Conservation (phyloP, 2,113 vertebrate species). For the Colaptes auratus region DNA sequence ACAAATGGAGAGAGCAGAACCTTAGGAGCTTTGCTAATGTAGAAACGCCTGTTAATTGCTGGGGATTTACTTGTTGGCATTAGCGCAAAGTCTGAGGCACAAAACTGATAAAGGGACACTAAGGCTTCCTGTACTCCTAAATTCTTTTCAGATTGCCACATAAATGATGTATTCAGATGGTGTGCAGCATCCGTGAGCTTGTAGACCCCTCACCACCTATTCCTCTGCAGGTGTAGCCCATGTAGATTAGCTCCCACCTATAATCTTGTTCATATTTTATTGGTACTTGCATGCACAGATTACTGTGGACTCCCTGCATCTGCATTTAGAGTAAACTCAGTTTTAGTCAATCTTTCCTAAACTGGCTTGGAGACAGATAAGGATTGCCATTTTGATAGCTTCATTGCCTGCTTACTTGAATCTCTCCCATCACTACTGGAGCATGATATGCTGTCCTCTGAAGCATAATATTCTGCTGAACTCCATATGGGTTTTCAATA, state of each 20-base stretch:
- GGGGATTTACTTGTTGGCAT: constrained; percentile 70
- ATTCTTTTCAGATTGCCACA: background rate
- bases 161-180: fast-evolving
- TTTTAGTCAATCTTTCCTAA: background rate
- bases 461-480: constrained; percentile 2
- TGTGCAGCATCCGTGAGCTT: background rate
- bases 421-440: background rate
- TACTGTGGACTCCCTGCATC: background rate
- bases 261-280: fast-evolving
- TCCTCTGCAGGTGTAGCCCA: background rate
- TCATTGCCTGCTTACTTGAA: background rate
- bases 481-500: background rate
- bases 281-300: background rate
- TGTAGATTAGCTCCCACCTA: background rate
- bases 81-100: constrained; percentile 37
- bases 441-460: background rate
- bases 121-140: constrained; percentile 1
- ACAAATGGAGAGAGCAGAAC: constrained; percentile 58
- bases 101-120: constrained; percentile 55
- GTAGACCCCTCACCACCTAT: background rate
- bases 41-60: constrained; percentile 62
- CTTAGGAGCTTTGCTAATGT: constrained; percentile 33
- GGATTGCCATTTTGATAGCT: background rate
- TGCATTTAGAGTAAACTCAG: background rate
- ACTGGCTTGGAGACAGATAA: background rate